phyloP scores from a whole-genome alignment of 1,140 invertebrate species.

The Brachystomella parvula region DNA sequence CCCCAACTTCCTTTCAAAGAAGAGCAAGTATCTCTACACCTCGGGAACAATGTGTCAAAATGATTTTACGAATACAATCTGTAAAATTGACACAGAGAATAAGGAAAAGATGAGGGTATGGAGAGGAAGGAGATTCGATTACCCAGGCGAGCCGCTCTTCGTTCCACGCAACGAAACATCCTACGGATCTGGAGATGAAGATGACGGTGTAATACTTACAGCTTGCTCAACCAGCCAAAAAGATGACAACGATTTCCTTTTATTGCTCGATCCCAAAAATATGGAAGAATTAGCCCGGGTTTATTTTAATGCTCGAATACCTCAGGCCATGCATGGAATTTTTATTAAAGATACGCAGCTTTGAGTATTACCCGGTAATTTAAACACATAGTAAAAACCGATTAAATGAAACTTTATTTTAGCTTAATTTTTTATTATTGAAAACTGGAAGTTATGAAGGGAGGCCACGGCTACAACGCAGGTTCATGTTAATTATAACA shows the following conservation, averaged over 20 bases:
- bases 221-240: slow-evolving; percentile 3
- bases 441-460: too few relatives aligned
- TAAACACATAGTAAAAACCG: too few relatives aligned
- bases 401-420: too few relatives aligned
- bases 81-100: slow-evolving; percentile 42
- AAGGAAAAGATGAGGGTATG: slow-evolving; percentile 39
- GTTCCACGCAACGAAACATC: slow-evolving; percentile 26
- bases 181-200: slow-evolving; percentile 36
- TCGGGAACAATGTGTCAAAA: slow-evolving; percentile 40
- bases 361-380: too few relatives aligned
- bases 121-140: slow-evolving; percentile 37
- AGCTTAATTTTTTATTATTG: too few relatives aligned
- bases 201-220: slow-evolving; percentile 41
- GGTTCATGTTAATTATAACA: too few relatives aligned
- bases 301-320: slow-evolving; percentile 40
- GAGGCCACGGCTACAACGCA: too few relatives aligned
- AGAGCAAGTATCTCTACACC: slow-evolving; percentile 44
- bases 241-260: slow-evolving; percentile 40
- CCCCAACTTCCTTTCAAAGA: slow-evolving; percentile 38
- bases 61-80: slow-evolving; percentile 35
- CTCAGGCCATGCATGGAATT: slow-evolving; percentile 44
- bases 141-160: slow-evolving; percentile 42
- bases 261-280: slow-evolving; percentile 44
- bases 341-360: background rate
- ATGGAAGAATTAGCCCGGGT: slow-evolving; percentile 45